phyloP scores from a whole-genome alignment of 2,113 vertebrate genomes.

The Merops nubicus region DNA sequence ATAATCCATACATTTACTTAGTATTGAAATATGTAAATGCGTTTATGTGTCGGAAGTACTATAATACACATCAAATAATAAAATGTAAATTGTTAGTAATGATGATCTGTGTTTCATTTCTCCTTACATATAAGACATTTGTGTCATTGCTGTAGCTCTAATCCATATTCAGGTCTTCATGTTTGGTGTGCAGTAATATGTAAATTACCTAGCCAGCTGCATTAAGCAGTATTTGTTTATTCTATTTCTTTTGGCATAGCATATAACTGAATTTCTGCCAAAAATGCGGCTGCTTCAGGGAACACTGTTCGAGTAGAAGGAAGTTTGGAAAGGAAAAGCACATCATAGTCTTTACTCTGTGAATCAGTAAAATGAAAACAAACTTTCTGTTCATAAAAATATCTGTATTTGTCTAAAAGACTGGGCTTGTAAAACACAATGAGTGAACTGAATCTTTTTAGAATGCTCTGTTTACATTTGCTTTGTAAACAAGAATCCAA shows the following conservation, averaged over 20 bases:
- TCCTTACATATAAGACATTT: constrained; percentile 69
- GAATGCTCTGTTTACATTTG: constrained; percentile 14
- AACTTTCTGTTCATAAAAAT: constrained; percentile 77
- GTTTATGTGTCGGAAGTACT: neutral
- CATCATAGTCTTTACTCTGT: constrained; percentile 68
- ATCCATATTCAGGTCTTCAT: constrained; percentile 78
- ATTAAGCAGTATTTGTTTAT: constrained; percentile 83
- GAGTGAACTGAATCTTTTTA: constrained; percentile 54
- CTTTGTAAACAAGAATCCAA: constrained; percentile 67
- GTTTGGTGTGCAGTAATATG: constrained; percentile 81
- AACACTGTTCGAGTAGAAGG: constrained; percentile 67
- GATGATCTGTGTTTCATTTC: constrained; percentile 68
- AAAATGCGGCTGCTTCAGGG: constrained; percentile 78
- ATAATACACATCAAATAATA: neutral
- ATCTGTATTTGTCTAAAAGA: constrained; percentile 70
- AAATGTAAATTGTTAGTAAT: constrained; percentile 49
- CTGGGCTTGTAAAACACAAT: constrained; percentile 72
- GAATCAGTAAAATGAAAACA: constrained; percentile 75
- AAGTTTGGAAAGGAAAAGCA: constrained; percentile 78
- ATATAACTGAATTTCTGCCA: constrained; percentile 81
- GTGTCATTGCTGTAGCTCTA: constrained; percentile 71
- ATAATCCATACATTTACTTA: neutral
- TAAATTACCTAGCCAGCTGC: constrained; percentile 81
- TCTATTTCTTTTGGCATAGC: constrained; percentile 80
- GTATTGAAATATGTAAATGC: neutral